Evolutionary conservation across 2,797 vertebrate genomes (phyloP).

Genomic region (Lycodopsis pacificus): DNA sequence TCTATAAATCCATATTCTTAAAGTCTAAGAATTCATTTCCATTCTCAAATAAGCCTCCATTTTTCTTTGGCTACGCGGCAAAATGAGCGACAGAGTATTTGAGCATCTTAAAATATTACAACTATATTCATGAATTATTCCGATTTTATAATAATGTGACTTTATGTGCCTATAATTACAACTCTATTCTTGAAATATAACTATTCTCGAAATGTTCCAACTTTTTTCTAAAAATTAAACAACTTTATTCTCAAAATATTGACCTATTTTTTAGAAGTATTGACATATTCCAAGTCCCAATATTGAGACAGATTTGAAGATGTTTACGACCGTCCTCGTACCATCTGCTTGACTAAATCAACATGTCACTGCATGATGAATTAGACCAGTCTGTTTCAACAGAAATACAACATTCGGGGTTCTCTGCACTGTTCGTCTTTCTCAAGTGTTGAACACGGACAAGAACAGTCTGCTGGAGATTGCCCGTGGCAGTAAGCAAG

Average conservation of each 20-base stretch:
- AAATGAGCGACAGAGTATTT: background rate
- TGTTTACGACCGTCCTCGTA: background rate
- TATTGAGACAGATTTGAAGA: slow-evolving; percentile 11
- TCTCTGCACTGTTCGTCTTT: slow-evolving; percentile 31
- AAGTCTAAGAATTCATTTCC: background rate
- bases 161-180: too few species aligned
- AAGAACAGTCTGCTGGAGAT: slow-evolving; percentile 36
- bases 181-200: background rate
- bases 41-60: background rate
- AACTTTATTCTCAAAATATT: background rate
- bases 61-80: background rate
- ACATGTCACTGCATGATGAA: slow-evolving; percentile 7
- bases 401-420: slow-evolving; percentile 39
- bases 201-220: background rate
- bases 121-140: background rate
- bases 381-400: slow-evolving; percentile 19
- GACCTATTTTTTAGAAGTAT: background rate
- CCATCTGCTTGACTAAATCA: slow-evolving; percentile 21
- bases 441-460: slow-evolving; percentile 42
- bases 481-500: slow-evolving; percentile 61
- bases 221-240: background rate
- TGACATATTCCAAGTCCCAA: background rate
- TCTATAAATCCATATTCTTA: background rate
- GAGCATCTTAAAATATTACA: background rate
- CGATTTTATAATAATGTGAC: background rate